Evolutionary conservation across 2,113 vertebrate species (phyloP), one percentile per base, ranked within the genome.

Genomic region (Saiga tatarica): DNA sequence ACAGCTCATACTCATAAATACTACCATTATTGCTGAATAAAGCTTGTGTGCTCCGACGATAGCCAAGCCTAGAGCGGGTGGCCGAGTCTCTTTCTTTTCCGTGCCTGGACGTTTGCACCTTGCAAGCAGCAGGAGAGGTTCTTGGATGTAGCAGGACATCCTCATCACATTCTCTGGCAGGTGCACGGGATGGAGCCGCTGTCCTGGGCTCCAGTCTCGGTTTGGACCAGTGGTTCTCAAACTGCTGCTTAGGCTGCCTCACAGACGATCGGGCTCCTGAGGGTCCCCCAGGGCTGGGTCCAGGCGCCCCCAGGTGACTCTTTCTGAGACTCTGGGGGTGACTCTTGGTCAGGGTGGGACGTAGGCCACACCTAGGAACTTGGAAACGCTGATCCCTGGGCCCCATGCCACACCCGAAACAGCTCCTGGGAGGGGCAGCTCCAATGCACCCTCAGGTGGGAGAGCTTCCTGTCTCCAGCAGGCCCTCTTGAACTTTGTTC

Each of bases 21-120:
- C 89, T 21, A 25, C 95, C 85, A 39, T 96, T 7, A 0, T 11
- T 47, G 84, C 90, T 26, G 30, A 98, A 97, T 98, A 98, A 98
- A 98, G 95, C 94, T 89, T 74, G 15, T 59, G 87, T 91, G 45
- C 79, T 82, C 88, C n/a, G 55, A 92, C 17, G 16, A 52, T 79
- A 74, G 67, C 55, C 67, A 71, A 83, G 85, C 39, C 26, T 7
- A 3, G 2, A 39, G 14, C 0, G 3, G 36, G 92, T 52, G 36
- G 33, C 71, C 0, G 6, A 28, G 76, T 89, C n/a, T 85, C 26
- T 57, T 64, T 88, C 28, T 87, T 67, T 14, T 39, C 16, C 3
- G 0, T 0, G 7, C 4, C 0, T 0, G 33, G 39, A 30, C 0
- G 0, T 12, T 33, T 39, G 42, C 28, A 12, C 36, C 85, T 83